Base-by-base conservation (phyloP, 1,140 invertebrate species). In the Zaprionus kolodkinae region DNA sequence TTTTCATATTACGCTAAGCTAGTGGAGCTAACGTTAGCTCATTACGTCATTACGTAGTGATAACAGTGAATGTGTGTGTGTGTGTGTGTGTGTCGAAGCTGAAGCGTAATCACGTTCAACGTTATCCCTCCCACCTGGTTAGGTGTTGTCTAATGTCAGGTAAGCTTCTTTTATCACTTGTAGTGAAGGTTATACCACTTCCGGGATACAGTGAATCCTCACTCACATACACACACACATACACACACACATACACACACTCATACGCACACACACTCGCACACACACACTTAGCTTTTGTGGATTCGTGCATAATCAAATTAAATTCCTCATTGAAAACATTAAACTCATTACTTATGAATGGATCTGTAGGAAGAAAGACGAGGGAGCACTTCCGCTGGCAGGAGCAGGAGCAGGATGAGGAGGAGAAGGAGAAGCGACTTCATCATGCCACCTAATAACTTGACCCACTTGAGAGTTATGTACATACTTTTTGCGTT, bases 401-500 rank as follows among this genome's bases (percentile, higher is more conserved):
- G 84, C 80, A 77, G 83, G 78, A 21, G 21, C 1, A 21, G 21
- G 21, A 21, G 21, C 1, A 21, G 21, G 21, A 21, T 1, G 1
- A 21, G 21, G 21, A 21, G 21, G 21, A 21, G 21, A 2, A 21
- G 21, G 21, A 88, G 78, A 78, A 86, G 81, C 89, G 81, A 89
- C 85, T 88, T 89, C 85, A 87, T 88, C 80, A 84, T 88, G 85
- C 85, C 85, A 78, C 81, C 85, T 85, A 89, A 89, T 89, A 81
- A 89, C 89, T 89, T 89, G 85, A 89, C 85, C 85, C 85, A 89
- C 85, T 89, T 89, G 85, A 89, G 85, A 89, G 85, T 85, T 89
- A 81, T 79, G 85, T 81, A 89, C 89, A 89, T 89, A 89, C 78
- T 89, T 89, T 89, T 89, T 89, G 79, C 75, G 76, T 75, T 78